These are phyloP conservation scores for Colius striatus DNA, from an alignment of 2,113 vertebrate species.

Conservation along the genomic window DNA sequence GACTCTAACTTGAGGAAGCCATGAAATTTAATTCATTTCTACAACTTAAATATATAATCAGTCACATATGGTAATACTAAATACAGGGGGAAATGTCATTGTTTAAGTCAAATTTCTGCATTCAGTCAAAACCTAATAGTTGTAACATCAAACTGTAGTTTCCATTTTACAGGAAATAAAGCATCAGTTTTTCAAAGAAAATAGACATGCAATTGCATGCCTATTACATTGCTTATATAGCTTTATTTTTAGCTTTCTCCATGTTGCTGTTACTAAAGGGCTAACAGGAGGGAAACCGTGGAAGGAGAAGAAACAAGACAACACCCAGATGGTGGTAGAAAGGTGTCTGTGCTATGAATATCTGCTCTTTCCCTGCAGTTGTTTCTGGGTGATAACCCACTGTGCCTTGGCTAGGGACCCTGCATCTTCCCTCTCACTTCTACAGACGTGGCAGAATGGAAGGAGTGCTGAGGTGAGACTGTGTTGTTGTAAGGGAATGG, in stretches of 20 bases:
- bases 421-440: background rate
- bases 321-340: background rate
- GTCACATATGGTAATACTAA: slow-evolving; percentile 69
- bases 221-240: slow-evolving; percentile 50
- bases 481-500: background rate
- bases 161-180: slow-evolving; percentile 61
- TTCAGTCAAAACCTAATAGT: slow-evolving; percentile 60
- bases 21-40: slow-evolving; percentile 67
- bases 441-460: background rate
- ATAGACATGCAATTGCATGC: slow-evolving; percentile 65
- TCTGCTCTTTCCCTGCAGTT: background rate
- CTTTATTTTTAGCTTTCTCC: slow-evolving; percentile 51
- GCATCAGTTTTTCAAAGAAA: slow-evolving; percentile 52
- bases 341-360: background rate
- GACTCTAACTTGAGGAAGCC: slow-evolving; percentile 57
- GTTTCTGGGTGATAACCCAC: background rate
- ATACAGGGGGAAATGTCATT: slow-evolving; percentile 56
- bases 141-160: slow-evolving; percentile 66
- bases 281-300: background rate
- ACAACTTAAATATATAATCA: slow-evolving; percentile 71
- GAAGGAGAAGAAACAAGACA: background rate
- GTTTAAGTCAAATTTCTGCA: slow-evolving; percentile 65
- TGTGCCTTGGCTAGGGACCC: background rate
- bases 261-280: background rate
- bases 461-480: background rate